A percentile compares a stretch with the other conserved stretches of the same genome.
Conservation (phyloP, 92 coral and sea anemone species). For the Ricordea florida region DNA sequence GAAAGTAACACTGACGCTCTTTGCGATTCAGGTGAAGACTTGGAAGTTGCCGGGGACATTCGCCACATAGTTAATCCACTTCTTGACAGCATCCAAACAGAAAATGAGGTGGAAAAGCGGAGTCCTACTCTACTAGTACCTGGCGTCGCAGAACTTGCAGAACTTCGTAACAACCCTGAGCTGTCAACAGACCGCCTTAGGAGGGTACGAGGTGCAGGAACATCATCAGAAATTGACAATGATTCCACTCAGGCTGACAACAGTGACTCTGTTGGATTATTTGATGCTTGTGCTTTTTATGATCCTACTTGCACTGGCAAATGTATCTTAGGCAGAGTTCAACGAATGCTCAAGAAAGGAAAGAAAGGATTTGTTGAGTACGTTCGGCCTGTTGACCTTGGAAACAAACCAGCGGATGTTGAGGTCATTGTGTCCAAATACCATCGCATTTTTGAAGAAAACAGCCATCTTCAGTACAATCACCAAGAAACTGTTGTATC, state of each 20-base stretch:
- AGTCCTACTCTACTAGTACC: conserved; percentile 48
- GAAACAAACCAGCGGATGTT: conserved; percentile 41
- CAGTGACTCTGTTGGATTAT: conserved; percentile 24
- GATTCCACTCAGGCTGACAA: conserved; percentile 6
- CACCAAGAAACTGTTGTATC: conserved; percentile 48
- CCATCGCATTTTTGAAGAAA: conserved; percentile 4
- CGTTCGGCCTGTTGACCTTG: conserved; percentile 32
- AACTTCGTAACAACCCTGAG: conserved; percentile 43
- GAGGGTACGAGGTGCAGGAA: conserved; percentile 34
- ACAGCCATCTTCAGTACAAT: conserved; percentile 9
- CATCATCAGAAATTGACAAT: neutral
- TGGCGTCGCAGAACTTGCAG: conserved; percentile 48
- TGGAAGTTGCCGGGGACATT: conserved; percentile 18
- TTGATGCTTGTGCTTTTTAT: conserved; percentile 55
- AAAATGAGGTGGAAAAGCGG: neutral
- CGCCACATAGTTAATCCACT: conserved; percentile 50
- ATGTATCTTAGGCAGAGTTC: conserved; percentile 34
- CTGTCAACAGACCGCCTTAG: conserved; percentile 42
- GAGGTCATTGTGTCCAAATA: conserved; percentile 44
- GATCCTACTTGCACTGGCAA: neutral
- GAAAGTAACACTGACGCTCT: conserved; percentile 7
- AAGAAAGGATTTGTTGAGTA: conserved; percentile 51
- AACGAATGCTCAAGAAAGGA: conserved; percentile 54
- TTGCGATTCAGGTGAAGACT: conserved; percentile 12
- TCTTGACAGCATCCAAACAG: conserved; percentile 26